Base-by-base conservation (phyloP, 2,113 vertebrate genomes). In the Rhynchopsitta pachyrhyncha region DNA sequence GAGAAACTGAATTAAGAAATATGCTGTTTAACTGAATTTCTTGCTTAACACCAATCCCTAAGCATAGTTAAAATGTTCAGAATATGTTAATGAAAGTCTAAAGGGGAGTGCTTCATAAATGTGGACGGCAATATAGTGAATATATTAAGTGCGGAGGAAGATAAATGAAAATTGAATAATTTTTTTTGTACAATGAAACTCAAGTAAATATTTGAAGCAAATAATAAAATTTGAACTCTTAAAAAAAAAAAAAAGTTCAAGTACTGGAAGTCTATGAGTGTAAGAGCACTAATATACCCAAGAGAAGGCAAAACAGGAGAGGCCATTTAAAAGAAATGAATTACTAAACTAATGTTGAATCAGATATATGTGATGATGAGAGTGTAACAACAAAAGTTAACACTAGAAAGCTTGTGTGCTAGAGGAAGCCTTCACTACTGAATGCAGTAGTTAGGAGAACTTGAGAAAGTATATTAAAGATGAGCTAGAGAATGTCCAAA, bases 141-240 rank as follows among this genome's bases (percentile, higher is more conserved):
- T 68, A 3, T 70, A 39, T 77, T 66, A 76, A 79, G 29, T 69
- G 33, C 31, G 66, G 71, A 86, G 53, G 29, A 77, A 86, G 69
- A 68, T 24, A 59, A 59, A 59, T n/a, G 57, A n/a, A 59, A 59
- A 59, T 35, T 15, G 17, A 49, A 44, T 29, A 5, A 41, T 50
- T 69, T 68, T 66, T 76, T 39, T 74, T 94, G 62, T 92, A 46
- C 37, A 66, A 11, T 95, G 62, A 80, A 60, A 71, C 27, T 81
- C 44, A 85, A 77, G 55, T 87, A 96, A 97, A 90, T 88, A 88
- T 78, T 92, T 96, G 88, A 96, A 91, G 39, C 62, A 93, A 96
- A 93, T 73, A 96, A 85, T 91, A 91, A 85, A 95, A 94, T 83
- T 81, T 37, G 80, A 80, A 71, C 59, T 71, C 57, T 24, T 46